Conservation (phyloP, 2,888 invertebrate genomes). For the Bruchidius siliquastri region DNA sequence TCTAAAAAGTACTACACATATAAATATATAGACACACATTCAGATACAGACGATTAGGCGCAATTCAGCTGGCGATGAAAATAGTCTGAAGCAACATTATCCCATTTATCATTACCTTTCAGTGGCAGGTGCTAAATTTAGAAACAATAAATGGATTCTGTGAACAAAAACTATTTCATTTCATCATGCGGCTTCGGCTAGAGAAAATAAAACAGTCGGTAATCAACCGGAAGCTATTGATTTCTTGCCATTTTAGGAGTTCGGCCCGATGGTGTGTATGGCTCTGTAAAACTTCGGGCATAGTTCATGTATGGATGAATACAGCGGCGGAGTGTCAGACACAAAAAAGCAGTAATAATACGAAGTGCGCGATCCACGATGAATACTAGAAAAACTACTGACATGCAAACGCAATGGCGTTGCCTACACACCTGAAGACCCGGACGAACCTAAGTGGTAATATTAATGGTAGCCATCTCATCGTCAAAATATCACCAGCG, state of each 20-base stretch:
- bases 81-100: neutral
- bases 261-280: neutral
- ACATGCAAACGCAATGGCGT: too few relatives aligned
- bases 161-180: neutral
- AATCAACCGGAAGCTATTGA: conserved; percentile 4
- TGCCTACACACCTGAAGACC: too few relatives aligned
- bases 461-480: too few relatives aligned
- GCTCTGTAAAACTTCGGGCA: neutral
- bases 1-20: too few relatives aligned
- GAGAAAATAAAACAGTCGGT: neutral
- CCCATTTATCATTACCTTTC: neutral
- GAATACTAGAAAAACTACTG: too few relatives aligned
- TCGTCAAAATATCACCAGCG: too few relatives aligned
- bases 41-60: too few relatives aligned
- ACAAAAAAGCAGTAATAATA: too few relatives aligned
- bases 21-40: neutral
- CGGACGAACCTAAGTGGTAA: too few relatives aligned
- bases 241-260: neutral
- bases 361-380: too few relatives aligned
- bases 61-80: neutral
- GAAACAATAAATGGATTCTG: neutral
- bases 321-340: neutral
- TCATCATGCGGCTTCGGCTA: neutral
- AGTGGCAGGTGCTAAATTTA: neutral
- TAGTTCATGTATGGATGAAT: neutral